phyloP scores from a whole-genome alignment of 2,888 invertebrate genomes.

The Horisme vitalbata region DNA sequence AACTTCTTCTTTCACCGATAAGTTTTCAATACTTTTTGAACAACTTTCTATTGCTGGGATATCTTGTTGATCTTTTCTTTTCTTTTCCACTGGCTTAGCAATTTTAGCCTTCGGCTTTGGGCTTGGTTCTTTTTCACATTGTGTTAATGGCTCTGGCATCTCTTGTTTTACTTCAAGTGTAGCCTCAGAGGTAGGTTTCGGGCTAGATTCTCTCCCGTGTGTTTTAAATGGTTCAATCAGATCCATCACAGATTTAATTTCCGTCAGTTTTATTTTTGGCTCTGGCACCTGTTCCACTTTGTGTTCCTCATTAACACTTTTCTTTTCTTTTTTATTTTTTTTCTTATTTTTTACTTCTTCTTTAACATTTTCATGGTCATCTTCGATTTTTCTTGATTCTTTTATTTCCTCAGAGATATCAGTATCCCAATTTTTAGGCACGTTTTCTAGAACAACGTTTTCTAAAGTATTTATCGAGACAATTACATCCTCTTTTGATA shows the following conservation, averaged over 20 bases:
- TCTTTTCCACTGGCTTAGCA: conserved; percentile 67
- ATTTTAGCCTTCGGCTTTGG: conserved; percentile 61
- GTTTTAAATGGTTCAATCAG: conserved; percentile 3
- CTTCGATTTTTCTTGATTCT: conserved; percentile 16
- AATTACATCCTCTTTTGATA: background rate
- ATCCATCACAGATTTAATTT: conserved; percentile 7
- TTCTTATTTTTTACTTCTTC: conserved; percentile 39
- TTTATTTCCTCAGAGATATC: conserved; percentile 7
- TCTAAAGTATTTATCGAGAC: conserved; percentile 7
- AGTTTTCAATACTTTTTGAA: conserved; percentile 5
- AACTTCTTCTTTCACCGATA: conserved; percentile 5
- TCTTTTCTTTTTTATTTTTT: conserved; percentile 46
- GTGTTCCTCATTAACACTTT: conserved; percentile 29
- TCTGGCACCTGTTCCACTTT: background rate
- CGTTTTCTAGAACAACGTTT: background rate
- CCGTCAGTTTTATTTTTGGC: background rate
- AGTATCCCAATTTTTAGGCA: conserved; percentile 7
- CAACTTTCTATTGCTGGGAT: background rate
- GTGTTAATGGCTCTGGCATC: conserved; percentile 4
- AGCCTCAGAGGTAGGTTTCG: conserved; percentile 30
- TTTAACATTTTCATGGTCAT: conserved; percentile 11
- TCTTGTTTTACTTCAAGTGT: conserved; percentile 11
- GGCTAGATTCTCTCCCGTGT: conserved; percentile 14
- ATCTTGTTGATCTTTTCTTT: conserved; percentile 48
- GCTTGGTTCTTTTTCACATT: conserved; percentile 35